phyloP scores from a whole-genome alignment of 92 coral and sea anemone genomes.

The Metridium senile region DNA sequence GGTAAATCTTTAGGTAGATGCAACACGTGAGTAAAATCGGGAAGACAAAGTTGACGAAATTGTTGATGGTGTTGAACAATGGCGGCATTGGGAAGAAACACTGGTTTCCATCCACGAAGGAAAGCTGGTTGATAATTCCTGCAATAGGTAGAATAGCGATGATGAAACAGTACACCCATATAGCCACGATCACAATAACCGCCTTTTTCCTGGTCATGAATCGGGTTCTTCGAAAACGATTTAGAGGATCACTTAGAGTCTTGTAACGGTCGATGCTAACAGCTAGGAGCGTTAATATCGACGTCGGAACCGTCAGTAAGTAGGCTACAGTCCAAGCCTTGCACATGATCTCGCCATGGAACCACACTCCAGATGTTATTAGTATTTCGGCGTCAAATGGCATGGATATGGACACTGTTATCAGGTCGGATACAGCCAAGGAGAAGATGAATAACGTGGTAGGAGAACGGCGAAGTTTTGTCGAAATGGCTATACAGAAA shows the following conservation, averaged over 20 bases:
- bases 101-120: constrained; percentile 17
- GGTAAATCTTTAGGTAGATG: constrained; percentile 53
- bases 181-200: constrained; percentile 26
- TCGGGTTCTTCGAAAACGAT: constrained; percentile 51
- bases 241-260: constrained; percentile 70
- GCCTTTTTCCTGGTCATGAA: constrained; percentile 69
- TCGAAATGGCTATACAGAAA: constrained; percentile 30
- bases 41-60: constrained; percentile 45
- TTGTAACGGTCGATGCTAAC: constrained; percentile 82
- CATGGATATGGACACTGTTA: constrained; percentile 46
- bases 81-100: constrained; percentile 54
- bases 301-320: constrained; percentile 59
- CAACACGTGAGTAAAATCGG: constrained; percentile 60
- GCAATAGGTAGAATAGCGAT: constrained; percentile 59
- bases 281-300: constrained; percentile 73
- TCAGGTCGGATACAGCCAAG: constrained; percentile 59
- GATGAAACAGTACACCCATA: constrained; percentile 67
- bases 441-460: constrained; percentile 59
- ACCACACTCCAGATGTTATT: constrained; percentile 55
- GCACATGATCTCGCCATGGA: constrained; percentile 62
- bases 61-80: constrained; percentile 34
- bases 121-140: constrained; percentile 32
- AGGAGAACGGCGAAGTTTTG: constrained; percentile 50
- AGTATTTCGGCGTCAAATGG: constrained; percentile 76
- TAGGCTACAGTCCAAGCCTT: constrained; percentile 56